These are phyloP conservation scores for Oreochromis aureus DNA, from an alignment of 2,113 vertebrate species.

Conservation along the genomic window DNA sequence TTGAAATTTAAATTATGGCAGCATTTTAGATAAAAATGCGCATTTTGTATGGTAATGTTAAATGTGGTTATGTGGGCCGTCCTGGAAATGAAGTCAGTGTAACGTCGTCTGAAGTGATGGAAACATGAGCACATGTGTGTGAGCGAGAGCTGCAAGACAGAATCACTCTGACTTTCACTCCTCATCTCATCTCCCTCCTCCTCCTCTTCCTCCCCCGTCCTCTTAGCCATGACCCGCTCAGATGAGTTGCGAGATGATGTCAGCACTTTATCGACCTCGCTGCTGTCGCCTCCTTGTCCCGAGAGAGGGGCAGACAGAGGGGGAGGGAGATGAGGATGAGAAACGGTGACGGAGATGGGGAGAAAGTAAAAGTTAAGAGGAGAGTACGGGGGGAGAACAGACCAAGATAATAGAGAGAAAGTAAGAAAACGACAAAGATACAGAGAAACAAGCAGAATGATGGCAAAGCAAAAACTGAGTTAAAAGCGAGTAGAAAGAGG, in stretches of 20 bases:
- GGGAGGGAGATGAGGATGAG: not conserved
- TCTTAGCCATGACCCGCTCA: slow-evolving; percentile 42
- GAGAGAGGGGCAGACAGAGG: not conserved
- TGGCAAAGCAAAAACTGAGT: not conserved
- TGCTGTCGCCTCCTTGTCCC: slow-evolving; percentile 15
- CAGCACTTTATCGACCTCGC: slow-evolving; percentile 61
- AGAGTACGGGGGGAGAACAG: not conserved
- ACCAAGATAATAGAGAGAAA: not conserved
- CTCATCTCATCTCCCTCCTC: not conserved
- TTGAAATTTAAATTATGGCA: not conserved
- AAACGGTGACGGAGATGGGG: not conserved
- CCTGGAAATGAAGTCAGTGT: not conserved
- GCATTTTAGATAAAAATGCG: not conserved
- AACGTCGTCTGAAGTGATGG: not conserved
- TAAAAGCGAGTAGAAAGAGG: too few relatives aligned
- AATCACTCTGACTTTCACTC: not conserved
- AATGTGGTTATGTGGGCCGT: not conserved
- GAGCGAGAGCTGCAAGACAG: not conserved
- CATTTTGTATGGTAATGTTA: not conserved
- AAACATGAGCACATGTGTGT: not conserved
- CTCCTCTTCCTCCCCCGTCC: not conserved
- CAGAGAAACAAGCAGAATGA: not conserved
- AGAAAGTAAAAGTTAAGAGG: not conserved
- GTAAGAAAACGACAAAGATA: not conserved
- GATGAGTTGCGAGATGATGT: slow-evolving; percentile 49